Percentiles rank a stretch among this genome's conserved stretches.
phyloP scores from a whole-genome alignment of 2,113 vertebrate species.

The Clarias magur region DNA sequence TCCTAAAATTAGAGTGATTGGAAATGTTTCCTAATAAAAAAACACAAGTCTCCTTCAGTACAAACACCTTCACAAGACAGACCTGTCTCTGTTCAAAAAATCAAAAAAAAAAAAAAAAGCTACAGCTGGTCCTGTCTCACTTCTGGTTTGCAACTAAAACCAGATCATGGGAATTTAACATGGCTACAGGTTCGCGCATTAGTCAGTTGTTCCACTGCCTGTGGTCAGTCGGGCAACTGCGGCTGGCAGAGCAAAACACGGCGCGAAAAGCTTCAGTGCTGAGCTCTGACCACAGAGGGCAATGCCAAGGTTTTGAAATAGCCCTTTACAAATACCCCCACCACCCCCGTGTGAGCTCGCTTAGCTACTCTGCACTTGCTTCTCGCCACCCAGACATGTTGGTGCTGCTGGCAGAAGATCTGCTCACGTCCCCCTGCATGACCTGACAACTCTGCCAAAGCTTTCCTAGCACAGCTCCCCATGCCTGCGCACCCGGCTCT shows the following conservation, averaged over 20 bases:
- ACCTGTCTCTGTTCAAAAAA: slow-evolving; percentile 2
- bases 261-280: slow-evolving; percentile 42
- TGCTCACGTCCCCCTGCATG: slow-evolving; percentile 23
- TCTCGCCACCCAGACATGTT: slow-evolving; percentile 50
- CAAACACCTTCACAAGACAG: slow-evolving; percentile 8
- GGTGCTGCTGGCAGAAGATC: slow-evolving; percentile 47
- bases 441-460: slow-evolving; percentile 36
- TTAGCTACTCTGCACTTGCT: slow-evolving; percentile 38
- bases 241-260: slow-evolving; percentile 28
- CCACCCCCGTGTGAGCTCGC: background rate
- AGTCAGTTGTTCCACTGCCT: slow-evolving; percentile 48
- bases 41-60: background rate
- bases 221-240: slow-evolving; percentile 35
- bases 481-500: slow-evolving; percentile 12
- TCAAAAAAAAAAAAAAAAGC: background rate
- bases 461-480: slow-evolving; percentile 39
- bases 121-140: background rate
- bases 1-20: background rate
- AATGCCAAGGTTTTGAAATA: slow-evolving; percentile 54
- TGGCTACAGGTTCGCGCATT: slow-evolving; percentile 19
- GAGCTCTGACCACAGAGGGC: slow-evolving; percentile 51
- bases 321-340: slow-evolving; percentile 46
- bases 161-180: slow-evolving; percentile 12
- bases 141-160: slow-evolving; percentile 16
- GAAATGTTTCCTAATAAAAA: background rate